Evolutionary conservation across 2,797 vertebrate genomes (phyloP).

Genomic region (Sebastes flavidus): DNA sequence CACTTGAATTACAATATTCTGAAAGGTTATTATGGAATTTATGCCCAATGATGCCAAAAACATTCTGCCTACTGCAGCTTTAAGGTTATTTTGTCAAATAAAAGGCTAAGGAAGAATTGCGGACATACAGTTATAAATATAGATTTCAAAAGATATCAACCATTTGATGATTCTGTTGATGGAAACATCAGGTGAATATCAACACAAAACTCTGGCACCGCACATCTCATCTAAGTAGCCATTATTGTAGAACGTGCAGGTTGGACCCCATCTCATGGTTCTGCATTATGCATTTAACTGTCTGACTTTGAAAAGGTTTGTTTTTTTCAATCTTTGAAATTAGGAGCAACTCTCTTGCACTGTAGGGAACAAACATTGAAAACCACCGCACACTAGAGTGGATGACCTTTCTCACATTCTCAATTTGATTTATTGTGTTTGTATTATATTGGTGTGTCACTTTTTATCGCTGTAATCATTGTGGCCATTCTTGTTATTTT

Average conservation of each 20-base stretch:
- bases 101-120: neutral
- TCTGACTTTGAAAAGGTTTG: neutral
- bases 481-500: neutral
- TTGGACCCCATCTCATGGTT: neutral
- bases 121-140: neutral
- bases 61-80: too few relatives aligned
- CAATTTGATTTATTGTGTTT: neutral
- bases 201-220: neutral
- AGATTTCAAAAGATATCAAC: neutral
- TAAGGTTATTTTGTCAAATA: neutral
- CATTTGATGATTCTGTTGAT: neutral
- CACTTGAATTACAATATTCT: too few relatives aligned
- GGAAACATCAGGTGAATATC: too few relatives aligned
- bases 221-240: neutral
- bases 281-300: neutral
- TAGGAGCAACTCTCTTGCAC: neutral
- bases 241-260: neutral
- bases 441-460: neutral
- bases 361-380: neutral
- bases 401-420: neutral
- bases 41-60: too few relatives aligned
- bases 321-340: neutral
- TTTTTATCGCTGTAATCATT: neutral
- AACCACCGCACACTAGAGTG: neutral
- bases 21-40: too few relatives aligned